Base-by-base conservation (phyloP, 2,888 invertebrate genomes). In the Tinea pellionella region DNA sequence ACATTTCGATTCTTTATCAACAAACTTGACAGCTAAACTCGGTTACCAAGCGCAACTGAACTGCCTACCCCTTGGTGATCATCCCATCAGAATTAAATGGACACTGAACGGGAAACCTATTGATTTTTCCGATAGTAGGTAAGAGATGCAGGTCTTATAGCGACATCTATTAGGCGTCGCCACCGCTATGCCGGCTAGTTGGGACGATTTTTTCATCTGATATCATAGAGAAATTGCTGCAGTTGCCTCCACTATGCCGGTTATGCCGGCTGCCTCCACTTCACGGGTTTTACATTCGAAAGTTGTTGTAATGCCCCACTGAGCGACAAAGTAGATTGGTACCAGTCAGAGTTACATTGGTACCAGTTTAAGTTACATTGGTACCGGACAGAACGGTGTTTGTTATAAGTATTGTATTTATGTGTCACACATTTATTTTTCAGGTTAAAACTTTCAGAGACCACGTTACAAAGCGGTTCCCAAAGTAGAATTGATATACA, bases 11-110 rank as follows among this genome's bases (percentile, higher is more conserved):
- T 89, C 90, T 59, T 83, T 91, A 19, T 89, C 92, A 58, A 90
- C 90, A 62, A 95, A 95, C 72, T 87, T 94, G 60, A 94, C 94
- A 9, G 93, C 94, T 0, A 91, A 92, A 64, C 89, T 93, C 63
- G 93, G 94, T 13, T 89, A 92, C 64, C 90, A 93, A 1, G 91
- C 93, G 7, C 90, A 90, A 0, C 75, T 96, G 60, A 89, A 90
- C 47, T 96, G 96, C 70, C 90, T 90, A 63, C 94, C 94, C 0
- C 89, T 93, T 63, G 96, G 96, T 0, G 96, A 96, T 77, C 92
- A 90, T 69, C 96, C 96, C 7, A 92, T 96, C 61, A 91, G 92
- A 67, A 91, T 96, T 56, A 90, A 90, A 59, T 96, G 96, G 96
- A 91, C 89, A 57, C 89, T 92, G 66, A 91, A 93, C 70, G 92